These are phyloP conservation scores for Tenualosa thibaudeaui DNA, from an alignment of 2,797 vertebrate species.

Conservation along the genomic window DNA sequence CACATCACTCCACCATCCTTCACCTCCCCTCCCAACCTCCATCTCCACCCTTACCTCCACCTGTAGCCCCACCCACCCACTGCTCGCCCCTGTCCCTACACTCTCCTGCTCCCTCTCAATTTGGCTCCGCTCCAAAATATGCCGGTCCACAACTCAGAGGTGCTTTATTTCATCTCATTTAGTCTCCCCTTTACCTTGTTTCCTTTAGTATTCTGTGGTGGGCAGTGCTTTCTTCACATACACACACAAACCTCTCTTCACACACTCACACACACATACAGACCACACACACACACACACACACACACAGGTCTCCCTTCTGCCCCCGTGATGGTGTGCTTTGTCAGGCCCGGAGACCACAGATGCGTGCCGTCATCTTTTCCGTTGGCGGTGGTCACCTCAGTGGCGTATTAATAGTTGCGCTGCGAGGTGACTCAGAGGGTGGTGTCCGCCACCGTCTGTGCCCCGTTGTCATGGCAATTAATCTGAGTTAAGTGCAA, in stretches of 20 bases:
- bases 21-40: neutral
- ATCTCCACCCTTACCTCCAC: neutral
- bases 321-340: neutral
- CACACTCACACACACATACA: neutral
- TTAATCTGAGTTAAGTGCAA: slow-evolving; percentile 62
- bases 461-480: slow-evolving; percentile 58
- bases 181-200: neutral
- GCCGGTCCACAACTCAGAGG: neutral
- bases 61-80: neutral
- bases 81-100: neutral
- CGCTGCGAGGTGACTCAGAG: slow-evolving; percentile 26
- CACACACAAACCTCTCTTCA: no score
- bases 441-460: slow-evolving; percentile 42
- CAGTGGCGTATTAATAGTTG: slow-evolving; percentile 33
- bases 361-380: slow-evolving; percentile 52
- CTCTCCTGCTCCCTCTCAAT: slow-evolving; percentile 32
- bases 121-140: slow-evolving; percentile 56
- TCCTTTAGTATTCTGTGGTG: neutral
- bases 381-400: slow-evolving; percentile 47
- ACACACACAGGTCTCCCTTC: neutral
- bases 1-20: no score
- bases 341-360: slow-evolving; percentile 23
- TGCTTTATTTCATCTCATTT: neutral
- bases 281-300: no score
- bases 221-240: neutral